Conservation (phyloP, 2,113 vertebrate species). For the Eurystomus gularis region DNA sequence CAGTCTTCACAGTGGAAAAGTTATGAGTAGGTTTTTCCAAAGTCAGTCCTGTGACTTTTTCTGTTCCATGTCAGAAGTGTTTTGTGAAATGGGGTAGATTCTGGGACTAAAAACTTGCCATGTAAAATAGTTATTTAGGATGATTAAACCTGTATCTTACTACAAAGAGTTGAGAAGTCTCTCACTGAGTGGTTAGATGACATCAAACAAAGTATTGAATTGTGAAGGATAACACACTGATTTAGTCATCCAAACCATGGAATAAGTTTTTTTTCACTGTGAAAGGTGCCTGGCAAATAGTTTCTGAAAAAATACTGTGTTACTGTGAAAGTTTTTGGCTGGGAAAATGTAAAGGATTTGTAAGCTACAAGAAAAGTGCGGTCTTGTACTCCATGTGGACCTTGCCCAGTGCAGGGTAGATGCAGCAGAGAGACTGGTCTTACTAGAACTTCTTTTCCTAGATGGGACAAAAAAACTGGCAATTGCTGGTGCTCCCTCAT, state of each 20-base stretch:
- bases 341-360: not conserved
- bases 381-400: not conserved
- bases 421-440: not conserved
- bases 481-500: not conserved
- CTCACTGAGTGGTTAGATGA: not conserved
- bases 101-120: not conserved
- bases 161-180: not conserved
- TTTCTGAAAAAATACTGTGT: not conserved
- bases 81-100: not conserved
- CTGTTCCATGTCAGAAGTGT: accelerated
- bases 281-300: not conserved
- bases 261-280: not conserved
- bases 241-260: not conserved
- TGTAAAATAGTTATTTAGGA: not conserved
- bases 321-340: not conserved
- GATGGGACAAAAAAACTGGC: accelerated
- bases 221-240: not conserved
- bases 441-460: not conserved
- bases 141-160: not conserved
- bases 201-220: not conserved
- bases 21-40: not conserved
- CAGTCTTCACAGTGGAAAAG: not conserved
- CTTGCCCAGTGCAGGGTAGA: not conserved
- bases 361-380: not conserved
- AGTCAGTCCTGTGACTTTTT: not conserved